These are phyloP conservation scores for Apteryx mantelli DNA, from an alignment of 2,113 vertebrate species.

Conservation along the genomic window DNA sequence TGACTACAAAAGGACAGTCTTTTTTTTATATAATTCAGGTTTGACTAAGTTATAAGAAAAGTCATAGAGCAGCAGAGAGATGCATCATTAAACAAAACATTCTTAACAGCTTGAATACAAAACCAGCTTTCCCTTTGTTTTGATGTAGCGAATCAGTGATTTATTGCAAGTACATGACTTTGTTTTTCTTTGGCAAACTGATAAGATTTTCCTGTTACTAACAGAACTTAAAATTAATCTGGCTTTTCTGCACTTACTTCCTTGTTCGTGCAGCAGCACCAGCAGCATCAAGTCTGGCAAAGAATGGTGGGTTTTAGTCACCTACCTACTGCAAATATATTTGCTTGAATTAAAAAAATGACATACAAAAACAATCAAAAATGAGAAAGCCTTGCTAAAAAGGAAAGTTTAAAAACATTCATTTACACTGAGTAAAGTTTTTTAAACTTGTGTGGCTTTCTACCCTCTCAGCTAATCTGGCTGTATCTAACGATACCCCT, in stretches of 20 bases:
- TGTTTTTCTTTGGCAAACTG: not conserved
- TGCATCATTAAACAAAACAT: not conserved
- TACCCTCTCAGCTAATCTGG: not conserved
- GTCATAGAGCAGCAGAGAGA: not conserved
- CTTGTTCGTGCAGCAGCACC: not conserved
- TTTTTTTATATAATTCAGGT: not conserved
- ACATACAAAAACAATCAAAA: not conserved
- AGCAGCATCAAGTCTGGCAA: not conserved
- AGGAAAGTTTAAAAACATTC: not conserved
- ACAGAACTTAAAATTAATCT: not conserved
- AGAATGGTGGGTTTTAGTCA: not conserved
- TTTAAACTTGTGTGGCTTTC: not conserved
- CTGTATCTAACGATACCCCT: not conserved
- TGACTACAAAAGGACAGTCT: not conserved
- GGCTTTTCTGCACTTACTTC: slow-evolving; percentile 31
- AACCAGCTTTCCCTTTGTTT: not conserved
- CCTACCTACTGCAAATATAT: not conserved
- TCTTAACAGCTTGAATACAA: not conserved
- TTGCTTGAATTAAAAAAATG: not conserved
- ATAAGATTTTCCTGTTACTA: slow-evolving; percentile 5
- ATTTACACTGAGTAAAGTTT: not conserved
- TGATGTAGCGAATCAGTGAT: not conserved
- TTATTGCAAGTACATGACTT: slow-evolving; percentile 7
- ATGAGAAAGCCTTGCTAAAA: not conserved
- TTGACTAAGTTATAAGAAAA: not conserved